Evolutionary conservation across 2,888 invertebrate genomes (phyloP).

Genomic region (Dryobotodes eremita): DNA sequence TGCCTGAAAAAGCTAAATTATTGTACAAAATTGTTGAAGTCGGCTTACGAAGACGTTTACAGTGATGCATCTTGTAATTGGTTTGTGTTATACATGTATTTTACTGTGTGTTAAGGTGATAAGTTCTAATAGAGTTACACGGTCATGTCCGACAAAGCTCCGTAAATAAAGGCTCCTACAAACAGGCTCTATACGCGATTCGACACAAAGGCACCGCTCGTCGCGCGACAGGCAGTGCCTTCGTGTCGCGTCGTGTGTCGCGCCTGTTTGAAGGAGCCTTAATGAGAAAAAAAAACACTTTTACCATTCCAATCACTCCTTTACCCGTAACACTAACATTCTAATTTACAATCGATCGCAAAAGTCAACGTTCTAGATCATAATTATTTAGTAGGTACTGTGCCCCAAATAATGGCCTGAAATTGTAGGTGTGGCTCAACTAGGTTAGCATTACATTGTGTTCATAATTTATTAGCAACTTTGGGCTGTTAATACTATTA

Average conservation of each 20-base stretch:
- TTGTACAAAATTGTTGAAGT: background rate
- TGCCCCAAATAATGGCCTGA: slow-evolving; percentile 66
- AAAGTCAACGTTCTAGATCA: slow-evolving; percentile 72
- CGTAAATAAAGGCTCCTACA: background rate
- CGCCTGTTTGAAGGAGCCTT: too few relatives aligned
- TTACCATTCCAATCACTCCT: background rate
- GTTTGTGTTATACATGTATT: background rate
- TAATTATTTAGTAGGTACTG: slow-evolving; percentile 69
- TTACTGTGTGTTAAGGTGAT: background rate
- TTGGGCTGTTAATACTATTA: slow-evolving; percentile 40
- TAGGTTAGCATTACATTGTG: slow-evolving; percentile 69
- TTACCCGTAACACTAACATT: slow-evolving; percentile 37
- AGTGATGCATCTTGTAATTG: background rate
- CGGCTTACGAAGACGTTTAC: background rate
- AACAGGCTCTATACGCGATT: too few relatives aligned
- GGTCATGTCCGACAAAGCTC: background rate
- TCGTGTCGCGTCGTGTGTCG: too few relatives aligned
- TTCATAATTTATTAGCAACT: slow-evolving; percentile 48
- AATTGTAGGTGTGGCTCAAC: slow-evolving; percentile 69
- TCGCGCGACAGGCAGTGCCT: too few relatives aligned
- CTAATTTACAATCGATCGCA: slow-evolving; percentile 63
- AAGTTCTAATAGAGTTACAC: background rate
- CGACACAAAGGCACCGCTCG: too few relatives aligned
- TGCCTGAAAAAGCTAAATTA: background rate
- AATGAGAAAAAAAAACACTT: too few relatives aligned